Evolutionary conservation across 2,888 invertebrate genomes (phyloP).

Genomic region (Dinocampus coccinellae): DNA sequence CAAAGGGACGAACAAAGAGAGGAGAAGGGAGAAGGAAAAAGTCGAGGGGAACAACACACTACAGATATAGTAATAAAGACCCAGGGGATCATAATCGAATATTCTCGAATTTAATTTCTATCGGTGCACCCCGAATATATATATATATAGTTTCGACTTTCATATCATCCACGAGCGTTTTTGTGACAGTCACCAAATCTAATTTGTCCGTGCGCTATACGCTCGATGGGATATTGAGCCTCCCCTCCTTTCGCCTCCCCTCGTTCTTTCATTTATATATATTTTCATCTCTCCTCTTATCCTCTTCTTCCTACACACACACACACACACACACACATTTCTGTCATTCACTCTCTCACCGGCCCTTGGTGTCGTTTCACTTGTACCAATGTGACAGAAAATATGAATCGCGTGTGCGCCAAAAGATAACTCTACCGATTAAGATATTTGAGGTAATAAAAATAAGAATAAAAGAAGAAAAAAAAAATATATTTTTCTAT

Average conservation of each 20-base stretch:
- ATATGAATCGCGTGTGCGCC: constrained; percentile 20
- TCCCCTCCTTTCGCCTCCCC: constrained; percentile 11
- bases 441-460: background rate
- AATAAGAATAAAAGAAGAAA: background rate
- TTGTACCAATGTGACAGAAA: constrained; percentile 10
- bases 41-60: constrained; percentile 21
- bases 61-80: constrained; percentile 20
- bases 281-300: constrained; percentile 38
- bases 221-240: constrained; percentile 38
- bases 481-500: background rate
- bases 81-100: constrained; percentile 65
- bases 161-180: constrained; percentile 64
- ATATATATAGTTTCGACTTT: constrained; percentile 63
- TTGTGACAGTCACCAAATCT: constrained; percentile 67
- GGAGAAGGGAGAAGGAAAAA: background rate
- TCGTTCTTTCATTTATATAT: no score
- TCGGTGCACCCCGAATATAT: constrained; percentile 56
- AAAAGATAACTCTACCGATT: constrained; percentile 25
- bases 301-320: background rate
- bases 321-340: background rate
- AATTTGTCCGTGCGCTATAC: constrained; percentile 57
- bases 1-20: constrained; percentile 11
- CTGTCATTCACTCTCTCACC: no score
- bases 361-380: no score
- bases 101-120: constrained; percentile 69